Conservation (phyloP, 53 echinoderm and acorn worm species). For the Temnopleurus reevesii region DNA sequence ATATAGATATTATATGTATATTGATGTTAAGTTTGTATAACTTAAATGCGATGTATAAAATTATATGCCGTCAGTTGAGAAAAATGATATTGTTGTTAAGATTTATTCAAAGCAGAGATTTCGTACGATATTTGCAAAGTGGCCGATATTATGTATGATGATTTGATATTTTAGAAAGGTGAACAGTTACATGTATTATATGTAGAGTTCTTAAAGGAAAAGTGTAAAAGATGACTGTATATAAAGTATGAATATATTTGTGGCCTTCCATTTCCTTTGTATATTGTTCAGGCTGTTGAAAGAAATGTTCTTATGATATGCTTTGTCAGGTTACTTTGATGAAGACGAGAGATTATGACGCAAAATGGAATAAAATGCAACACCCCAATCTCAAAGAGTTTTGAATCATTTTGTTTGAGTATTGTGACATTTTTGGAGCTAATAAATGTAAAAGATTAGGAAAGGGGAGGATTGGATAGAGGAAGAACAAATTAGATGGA, state of each 20-base stretch:
- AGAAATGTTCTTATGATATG: background rate
- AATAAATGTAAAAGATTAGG: no score
- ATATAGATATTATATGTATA: constrained; percentile 58
- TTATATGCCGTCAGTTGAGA: background rate
- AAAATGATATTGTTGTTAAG: background rate
- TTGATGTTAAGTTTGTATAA: constrained; percentile 40
- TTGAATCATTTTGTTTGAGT: background rate
- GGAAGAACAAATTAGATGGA: no score
- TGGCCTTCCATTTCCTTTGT: constrained; percentile 44
- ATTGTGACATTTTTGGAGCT: background rate
- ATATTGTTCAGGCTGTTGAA: constrained; percentile 12
- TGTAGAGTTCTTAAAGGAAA: background rate
- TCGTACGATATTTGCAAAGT: constrained; percentile 16
- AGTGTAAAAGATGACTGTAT: constrained; percentile 32
- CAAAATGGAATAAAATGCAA: constrained; percentile 36
- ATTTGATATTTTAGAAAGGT: constrained; percentile 29
- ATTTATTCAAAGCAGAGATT: background rate
- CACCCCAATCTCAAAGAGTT: background rate
- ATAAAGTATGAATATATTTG: constrained; percentile 49
- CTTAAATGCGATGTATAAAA: constrained; percentile 6
- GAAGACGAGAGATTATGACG: constrained; percentile 14
- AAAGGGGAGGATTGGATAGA: no score
- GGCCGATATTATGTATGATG: constrained; percentile 20
- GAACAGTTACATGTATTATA: constrained; percentile 11
- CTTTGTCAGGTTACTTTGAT: background rate